Evolutionary conservation across 2,113 vertebrate species (phyloP), one percentile per base, ranked within the genome.

Genomic region (Apodemus speciosus): DNA sequence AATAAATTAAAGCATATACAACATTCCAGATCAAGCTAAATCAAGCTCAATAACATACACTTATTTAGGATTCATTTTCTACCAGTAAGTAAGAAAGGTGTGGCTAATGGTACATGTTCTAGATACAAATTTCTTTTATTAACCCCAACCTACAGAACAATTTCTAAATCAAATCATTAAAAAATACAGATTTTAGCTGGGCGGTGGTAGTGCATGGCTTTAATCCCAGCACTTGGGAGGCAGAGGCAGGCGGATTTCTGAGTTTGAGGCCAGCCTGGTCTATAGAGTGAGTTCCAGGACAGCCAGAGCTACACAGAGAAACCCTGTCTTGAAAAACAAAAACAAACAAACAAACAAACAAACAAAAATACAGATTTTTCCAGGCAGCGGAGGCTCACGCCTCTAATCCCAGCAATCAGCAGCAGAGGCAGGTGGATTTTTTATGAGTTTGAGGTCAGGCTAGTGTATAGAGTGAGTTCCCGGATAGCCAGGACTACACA

Each of bases 11-110:
- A 62, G 79, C n/a, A 95, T 84, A 90, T 43, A 85, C 6, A 83
- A 3, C 83, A 69, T 90, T 72, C 20, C 51, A 95, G 92, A 95
- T 43, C 5, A 94, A 96, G 23, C 46, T 40, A 95, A 95, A 94
- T 38, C 4, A 93, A 95, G 30, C 46, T 30, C 86, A 96, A 79
- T 85, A 73, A 86, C 94, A 92, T 9, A 90, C 4, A 60, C n/a
- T 83, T 76, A 91, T 23, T 21, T 94, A 93, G 69, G 93, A 93
- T 51, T 92, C 76, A 76, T 73, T 92, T 96, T 66, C 75, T 51
- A 83, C 0, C 2, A 85, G 49, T 51, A n/a, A n/a, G n/a, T n/a
- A 88, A 89, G 75, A 20, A 11, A n/a, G 58, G 10, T 93, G 75
- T 4, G 75, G 21, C 32, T 46, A 23, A 95, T n/a, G 58, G 40